Conservation (phyloP, 2,113 vertebrate species). For the Anolis carolinensis region DNA sequence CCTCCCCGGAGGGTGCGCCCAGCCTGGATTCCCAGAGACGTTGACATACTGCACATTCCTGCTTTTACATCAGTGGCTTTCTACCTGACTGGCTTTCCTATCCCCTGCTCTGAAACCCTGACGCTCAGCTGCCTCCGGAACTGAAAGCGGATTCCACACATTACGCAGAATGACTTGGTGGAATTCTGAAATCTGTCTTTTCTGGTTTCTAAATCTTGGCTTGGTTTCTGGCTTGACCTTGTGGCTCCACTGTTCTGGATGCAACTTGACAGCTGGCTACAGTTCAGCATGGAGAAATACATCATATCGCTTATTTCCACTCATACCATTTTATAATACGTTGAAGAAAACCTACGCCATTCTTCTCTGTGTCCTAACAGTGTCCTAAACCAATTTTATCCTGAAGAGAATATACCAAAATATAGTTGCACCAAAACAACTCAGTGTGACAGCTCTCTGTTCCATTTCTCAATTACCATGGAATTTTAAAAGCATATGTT, state of each 20-base stretch:
- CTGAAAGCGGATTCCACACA: background rate
- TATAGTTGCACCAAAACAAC: background rate
- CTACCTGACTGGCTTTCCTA: background rate
- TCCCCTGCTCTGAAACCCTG: background rate
- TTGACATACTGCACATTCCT: conserved; percentile 8
- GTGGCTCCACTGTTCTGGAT: background rate
- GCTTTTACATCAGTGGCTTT: conserved; percentile 7
- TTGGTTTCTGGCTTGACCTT: background rate
- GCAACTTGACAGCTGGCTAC: background rate
- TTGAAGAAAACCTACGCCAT: no score
- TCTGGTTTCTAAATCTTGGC: background rate
- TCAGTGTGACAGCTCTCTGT: background rate
- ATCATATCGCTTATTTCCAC: background rate
- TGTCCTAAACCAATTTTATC: background rate
- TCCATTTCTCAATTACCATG: background rate
- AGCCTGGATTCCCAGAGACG: background rate
- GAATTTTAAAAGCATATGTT: background rate
- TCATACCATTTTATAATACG: background rate
- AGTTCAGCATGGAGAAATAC: background rate
- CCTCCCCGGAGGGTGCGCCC: background rate
- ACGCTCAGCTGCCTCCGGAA: background rate
- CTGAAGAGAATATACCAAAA: background rate
- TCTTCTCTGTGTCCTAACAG: no score
- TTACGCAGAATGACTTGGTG: background rate
- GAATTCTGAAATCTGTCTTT: background rate